Percentiles rank a stretch among this genome's conserved stretches.
phyloP scores from a whole-genome alignment of 2,888 invertebrate species.

The Branchellion lobata region DNA sequence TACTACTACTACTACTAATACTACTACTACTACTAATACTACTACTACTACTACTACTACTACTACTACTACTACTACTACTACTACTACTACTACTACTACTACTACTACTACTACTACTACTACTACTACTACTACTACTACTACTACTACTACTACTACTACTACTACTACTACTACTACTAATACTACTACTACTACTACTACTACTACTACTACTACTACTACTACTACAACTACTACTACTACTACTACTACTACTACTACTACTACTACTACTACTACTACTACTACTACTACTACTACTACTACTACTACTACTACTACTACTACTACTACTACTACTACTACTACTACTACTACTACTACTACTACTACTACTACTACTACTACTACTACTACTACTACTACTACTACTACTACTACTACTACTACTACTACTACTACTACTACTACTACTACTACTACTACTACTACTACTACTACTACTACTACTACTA shows the following conservation, averaged over 20 bases:
- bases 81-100: slow-evolving; percentile 33
- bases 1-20: slow-evolving; percentile 45
- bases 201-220: slow-evolving; percentile 35
- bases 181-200: slow-evolving; percentile 30
- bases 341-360: slow-evolving; percentile 38
- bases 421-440: slow-evolving; percentile 47
- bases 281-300: slow-evolving; percentile 41
- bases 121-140: slow-evolving; percentile 34
- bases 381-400: slow-evolving; percentile 43
- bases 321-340: slow-evolving; percentile 43
- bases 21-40: slow-evolving; percentile 49
- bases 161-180: slow-evolving; percentile 33
- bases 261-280: slow-evolving; percentile 41
- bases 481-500: slow-evolving; percentile 39
- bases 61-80: slow-evolving; percentile 34
- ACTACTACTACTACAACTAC: slow-evolving; percentile 39
- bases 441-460: slow-evolving; percentile 47
- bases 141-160: slow-evolving; percentile 33
- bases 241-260: slow-evolving; percentile 46
- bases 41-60: slow-evolving; percentile 37
- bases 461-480: slow-evolving; percentile 48
- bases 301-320: slow-evolving; percentile 47
- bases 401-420: slow-evolving; percentile 39
- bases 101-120: slow-evolving; percentile 35
- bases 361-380: slow-evolving; percentile 47